Base-by-base conservation (phyloP, 2,113 vertebrate genomes). In the Heterotis niloticus region DNA sequence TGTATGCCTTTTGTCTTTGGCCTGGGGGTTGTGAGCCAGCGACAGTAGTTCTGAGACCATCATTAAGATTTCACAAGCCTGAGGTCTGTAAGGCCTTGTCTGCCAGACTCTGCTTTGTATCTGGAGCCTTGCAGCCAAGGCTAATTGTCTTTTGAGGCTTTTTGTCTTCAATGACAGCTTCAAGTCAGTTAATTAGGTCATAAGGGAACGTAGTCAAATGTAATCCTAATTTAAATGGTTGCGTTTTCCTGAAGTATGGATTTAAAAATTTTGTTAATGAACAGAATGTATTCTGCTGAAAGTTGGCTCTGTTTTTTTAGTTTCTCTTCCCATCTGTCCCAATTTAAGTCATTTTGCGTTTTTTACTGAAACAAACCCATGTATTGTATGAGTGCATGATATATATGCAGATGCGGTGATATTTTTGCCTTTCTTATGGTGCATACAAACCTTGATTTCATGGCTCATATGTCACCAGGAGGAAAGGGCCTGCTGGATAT, bases 401-500 rank as follows among this genome's bases (percentile, higher is more conserved):
- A 16, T 17, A 10, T 65, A 29, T 16, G 44, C 34, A 4, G 64
- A 51, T 4, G 29, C n/a, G 54, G 17, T 20, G 17, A 44, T 5
- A 16, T 29, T 52, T 56, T 12, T 17, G 3, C 5, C 28, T 7
- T 78, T 65, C 44, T n/a, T 52, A 16, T 17, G 13, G 34, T 16
- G 13, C 23, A 44, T 9, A 23, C 23, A 44, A 59, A 26, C 20
- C 12, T 16, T n/a, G n/a, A 10, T 18, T n/a, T 52, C 54, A n/a
- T 23, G 20, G 20, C 5, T 60, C 51, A 12, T 64, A 5, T 78
- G 59, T 85, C 76, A 0, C 78, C 79, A 98, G 98, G 96, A 74
- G 97, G 96, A 79, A 97, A 95, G 85, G 96, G 94, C 17, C 90
- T 97, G 5, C 80, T 98, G 82, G 97, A 97, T 76, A 82, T 94